A percentile compares a stretch with the other conserved stretches of the same genome.
Conservation (phyloP, 2,113 vertebrate genomes). For the Coturnix japonica region DNA sequence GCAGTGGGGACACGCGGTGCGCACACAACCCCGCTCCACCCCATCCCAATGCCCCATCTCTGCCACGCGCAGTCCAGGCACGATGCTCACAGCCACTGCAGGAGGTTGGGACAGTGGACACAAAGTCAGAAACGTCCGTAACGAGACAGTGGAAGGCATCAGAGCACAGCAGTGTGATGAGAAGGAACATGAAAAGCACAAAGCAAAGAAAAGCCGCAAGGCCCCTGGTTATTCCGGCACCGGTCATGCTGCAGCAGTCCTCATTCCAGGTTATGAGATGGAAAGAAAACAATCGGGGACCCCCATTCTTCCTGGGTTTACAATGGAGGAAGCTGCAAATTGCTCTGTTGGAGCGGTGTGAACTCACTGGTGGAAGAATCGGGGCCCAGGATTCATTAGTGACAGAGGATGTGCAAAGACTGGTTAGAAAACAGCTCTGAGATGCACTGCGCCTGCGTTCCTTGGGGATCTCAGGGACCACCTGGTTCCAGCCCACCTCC, state of each 20-base stretch:
- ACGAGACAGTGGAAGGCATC: constrained; percentile 71
- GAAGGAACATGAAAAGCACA: constrained; percentile 69
- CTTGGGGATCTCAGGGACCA: neutral
- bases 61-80: neutral
- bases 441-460: constrained; percentile 14
- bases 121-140: constrained; percentile 15
- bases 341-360: neutral
- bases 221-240: constrained; percentile 60
- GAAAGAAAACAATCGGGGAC: constrained; percentile 37
- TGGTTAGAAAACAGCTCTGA: constrained; percentile 76
- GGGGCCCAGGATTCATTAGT: constrained; percentile 66
- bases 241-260: constrained; percentile 72
- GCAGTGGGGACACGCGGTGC: neutral
- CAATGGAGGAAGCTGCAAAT: neutral
- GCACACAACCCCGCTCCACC: fast-evolving
- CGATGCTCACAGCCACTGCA: neutral
- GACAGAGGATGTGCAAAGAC: constrained; percentile 54
- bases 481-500: no score
- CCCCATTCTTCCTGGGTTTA: constrained; percentile 39
- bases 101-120: constrained; percentile 41
- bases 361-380: neutral
- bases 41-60: constrained; percentile 10
- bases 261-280: constrained; percentile 75
- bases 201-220: constrained; percentile 56
- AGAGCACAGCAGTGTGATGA: constrained; percentile 68